Evolutionary conservation across 2,797 vertebrate species (phyloP).

Genomic region (Esox lucius): DNA sequence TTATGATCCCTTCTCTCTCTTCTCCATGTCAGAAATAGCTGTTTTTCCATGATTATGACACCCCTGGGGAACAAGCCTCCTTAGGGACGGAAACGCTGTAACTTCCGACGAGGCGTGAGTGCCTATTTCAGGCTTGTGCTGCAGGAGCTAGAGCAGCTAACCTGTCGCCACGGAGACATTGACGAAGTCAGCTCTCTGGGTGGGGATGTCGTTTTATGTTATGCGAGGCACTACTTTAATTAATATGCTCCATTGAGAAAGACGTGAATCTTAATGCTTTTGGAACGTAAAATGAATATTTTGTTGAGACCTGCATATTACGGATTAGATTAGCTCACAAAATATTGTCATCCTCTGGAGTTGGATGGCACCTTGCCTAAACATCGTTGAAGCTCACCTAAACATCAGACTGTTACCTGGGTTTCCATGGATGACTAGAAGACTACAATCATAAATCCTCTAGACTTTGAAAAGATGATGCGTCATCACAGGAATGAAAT

Average conservation of each 20-base stretch:
- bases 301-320: not conserved
- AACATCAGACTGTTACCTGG: too few species aligned
- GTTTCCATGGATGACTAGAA: too few species aligned
- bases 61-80: constrained; percentile 30
- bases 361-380: too few species aligned
- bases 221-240: not conserved
- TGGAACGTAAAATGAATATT: not conserved
- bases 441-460: too few species aligned
- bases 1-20: constrained; percentile 9
- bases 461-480: too few species aligned
- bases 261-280: not conserved
- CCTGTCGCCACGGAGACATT: constrained; percentile 18
- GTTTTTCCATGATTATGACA: constrained; percentile 50
- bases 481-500: too few species aligned
- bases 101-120: not conserved
- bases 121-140: not conserved
- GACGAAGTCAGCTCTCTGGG: constrained; percentile 28
- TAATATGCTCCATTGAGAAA: not conserved
- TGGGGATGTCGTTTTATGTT: not conserved
- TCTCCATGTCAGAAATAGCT: constrained; percentile 36
- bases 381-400: too few species aligned
- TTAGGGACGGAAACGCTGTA: constrained; percentile 10
- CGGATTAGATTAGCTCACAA: not conserved
- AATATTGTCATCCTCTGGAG: not conserved
- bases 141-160: constrained; percentile 31